Base-by-base conservation (phyloP, 2,888 invertebrate genomes). In the Eledone cirrhosa region DNA sequence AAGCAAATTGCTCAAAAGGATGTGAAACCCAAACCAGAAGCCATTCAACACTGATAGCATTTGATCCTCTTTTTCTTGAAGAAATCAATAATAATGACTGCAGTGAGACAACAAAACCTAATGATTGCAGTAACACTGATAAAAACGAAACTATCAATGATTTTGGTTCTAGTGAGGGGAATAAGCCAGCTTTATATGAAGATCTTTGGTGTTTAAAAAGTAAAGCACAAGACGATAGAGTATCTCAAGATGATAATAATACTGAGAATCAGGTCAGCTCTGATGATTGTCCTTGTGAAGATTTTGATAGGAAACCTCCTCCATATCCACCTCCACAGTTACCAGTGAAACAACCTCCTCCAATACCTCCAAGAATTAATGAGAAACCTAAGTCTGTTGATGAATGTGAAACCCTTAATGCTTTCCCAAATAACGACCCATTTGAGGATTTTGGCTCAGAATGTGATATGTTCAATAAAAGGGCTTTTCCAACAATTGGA, bases 401-500 rank as follows among this genome's bases (percentile, higher is more conserved):
- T 8, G 41, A 41, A 8, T 5, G 11, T 41, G 41, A 72, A 14
- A 41, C 31, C 3, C 13, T 72, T 31, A 31, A 72, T 72, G 33
- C 41, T 4, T 72, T 72, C 24, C 31, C 31, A 1, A 41, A 41
- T 3, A 31, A 72, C 13, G 72, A 72, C 31, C 72, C 72, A 11
- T 72, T 72, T 41, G 41, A 31, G 41, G 72, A 72, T 29, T 72
- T 72, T 22, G 31, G 33, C n/a, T 41, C 72, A 8, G 72, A 41
- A 41, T 72, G 72, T n/a, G 72, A 72, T 0, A 29, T 33, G 3
- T 72, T 72, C 14, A 72, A 72, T 41, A 31, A 41, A 11, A 41
- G 31, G 41, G n/a, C 72, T 1, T 31, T 16, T 2, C n/a, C 33
- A 13, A 41, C 33, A 33, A n/a, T 72, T 22, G 33, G 41, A 22